Conservation (phyloP, 1,140 invertebrate genomes). For the Gryllus bimaculatus region DNA sequence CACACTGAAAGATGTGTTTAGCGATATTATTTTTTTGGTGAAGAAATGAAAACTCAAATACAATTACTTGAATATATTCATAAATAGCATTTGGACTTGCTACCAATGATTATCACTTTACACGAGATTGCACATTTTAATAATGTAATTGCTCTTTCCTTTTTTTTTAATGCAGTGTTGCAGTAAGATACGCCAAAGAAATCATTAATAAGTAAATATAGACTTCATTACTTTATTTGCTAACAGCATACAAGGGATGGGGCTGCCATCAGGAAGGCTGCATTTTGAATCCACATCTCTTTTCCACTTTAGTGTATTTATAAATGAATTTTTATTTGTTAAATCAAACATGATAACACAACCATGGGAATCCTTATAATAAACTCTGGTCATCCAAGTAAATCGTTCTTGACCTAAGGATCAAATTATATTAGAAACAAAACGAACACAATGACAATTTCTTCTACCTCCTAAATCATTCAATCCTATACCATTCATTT, state of each 20-base stretch:
- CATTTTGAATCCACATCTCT: slow-evolving; percentile 50
- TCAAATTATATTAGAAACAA: not conserved
- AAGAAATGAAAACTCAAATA: not conserved
- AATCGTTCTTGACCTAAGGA: slow-evolving; percentile 47
- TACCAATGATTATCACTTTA: no score
- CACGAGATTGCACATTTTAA: no score
- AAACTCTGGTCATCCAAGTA: slow-evolving; percentile 52
- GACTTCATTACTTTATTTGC: slow-evolving; percentile 45
- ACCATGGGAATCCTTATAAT: slow-evolving; percentile 52
- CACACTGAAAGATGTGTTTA: slow-evolving; percentile 37
- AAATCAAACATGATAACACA: slow-evolving; percentile 54
- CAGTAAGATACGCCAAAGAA: no score
- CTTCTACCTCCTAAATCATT: no score
- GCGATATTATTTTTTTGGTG: not conserved
- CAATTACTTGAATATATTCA: no score
- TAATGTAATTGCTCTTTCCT: no score
- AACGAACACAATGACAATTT: not conserved
- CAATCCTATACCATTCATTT: no score
- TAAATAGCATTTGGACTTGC: no score
- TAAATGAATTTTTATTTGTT: slow-evolving; percentile 45
- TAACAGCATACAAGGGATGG: slow-evolving; percentile 46
- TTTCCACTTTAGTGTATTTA: slow-evolving; percentile 50
- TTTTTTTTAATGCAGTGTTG: no score
- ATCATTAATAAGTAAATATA: not conserved
- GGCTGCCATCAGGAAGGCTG: slow-evolving; percentile 40